Evolutionary conservation across 2,888 invertebrate species (phyloP), one percentile per base, ranked within the genome.

Genomic region (Amorpha juglandis): DNA sequence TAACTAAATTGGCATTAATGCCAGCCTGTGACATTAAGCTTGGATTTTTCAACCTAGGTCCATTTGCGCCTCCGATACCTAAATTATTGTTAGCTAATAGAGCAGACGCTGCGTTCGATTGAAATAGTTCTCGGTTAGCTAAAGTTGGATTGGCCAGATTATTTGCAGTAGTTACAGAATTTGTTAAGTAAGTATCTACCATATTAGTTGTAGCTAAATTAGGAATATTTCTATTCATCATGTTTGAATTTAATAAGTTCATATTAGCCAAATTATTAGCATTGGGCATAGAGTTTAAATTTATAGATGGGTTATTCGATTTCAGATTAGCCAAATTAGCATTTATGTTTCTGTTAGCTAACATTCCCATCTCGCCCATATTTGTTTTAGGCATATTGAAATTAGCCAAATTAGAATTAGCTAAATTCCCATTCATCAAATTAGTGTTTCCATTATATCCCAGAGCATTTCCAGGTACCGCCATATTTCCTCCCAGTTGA

Each of bases 401-500:
- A 9, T 47, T 64, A 58, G 62, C 19, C 27, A 63, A 53, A 62
- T 62, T 67, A 14, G 65, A 21, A 63, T 70, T 64, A 0, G 48
- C 50, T 53, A 68, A 55, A 67, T 72, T 68, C 0, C 51, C 55
- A 47, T 51, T 53, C 7, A 55, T 66, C 45, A 67, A 12, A n/a
- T 52, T 66, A 19, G 62, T 11, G 45, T 68, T 68, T 16, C 27
- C 9, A n/a, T 68, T 69, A 45, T 12, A 53, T 0, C 19, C 12
- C 19, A 62, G 27, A 42, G 64, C 58, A 19, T 69, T 68, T 9
- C 65, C 65, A 27, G 47, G 19, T 19, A 50, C 2, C 38, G 52
- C 67, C 51, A 33, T 35, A n/a, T 67, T 71, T 63, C 58, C 67
- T 19, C 65, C 62, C 55, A 69, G 11, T 35, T 51, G 51, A 38